These are phyloP conservation scores for Anoplopoma fimbria DNA, from an alignment of 2,113 vertebrate genomes.

Conservation along the genomic window DNA sequence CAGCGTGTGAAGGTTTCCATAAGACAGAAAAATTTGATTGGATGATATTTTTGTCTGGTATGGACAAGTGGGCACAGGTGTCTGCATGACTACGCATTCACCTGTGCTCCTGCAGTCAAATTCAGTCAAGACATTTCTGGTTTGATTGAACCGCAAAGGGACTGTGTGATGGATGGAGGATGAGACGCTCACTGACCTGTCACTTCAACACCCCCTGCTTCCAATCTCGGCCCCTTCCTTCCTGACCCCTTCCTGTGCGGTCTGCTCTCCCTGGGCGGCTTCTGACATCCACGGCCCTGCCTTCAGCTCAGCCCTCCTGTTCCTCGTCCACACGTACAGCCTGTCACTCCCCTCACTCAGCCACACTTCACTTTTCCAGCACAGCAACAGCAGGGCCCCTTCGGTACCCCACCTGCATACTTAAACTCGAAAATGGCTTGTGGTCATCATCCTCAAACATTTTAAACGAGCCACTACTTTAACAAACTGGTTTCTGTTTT, in stretches of 20 bases:
- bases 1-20: background rate
- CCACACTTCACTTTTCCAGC: slow-evolving; percentile 11
- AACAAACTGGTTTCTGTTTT: slow-evolving; percentile 12
- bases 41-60: slow-evolving; percentile 41
- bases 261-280: slow-evolving; percentile 34
- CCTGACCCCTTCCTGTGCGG: slow-evolving; percentile 52
- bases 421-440: background rate
- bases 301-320: slow-evolving; percentile 29
- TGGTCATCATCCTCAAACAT: slow-evolving; percentile 21
- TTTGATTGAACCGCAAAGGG: slow-evolving; percentile 71
- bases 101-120: slow-evolving; percentile 57
- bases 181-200: slow-evolving; percentile 70
- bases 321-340: slow-evolving; percentile 26
- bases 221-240: slow-evolving; percentile 27
- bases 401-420: slow-evolving; percentile 18
- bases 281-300: slow-evolving; percentile 43
- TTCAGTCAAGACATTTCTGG: slow-evolving; percentile 49
- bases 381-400: slow-evolving; percentile 9
- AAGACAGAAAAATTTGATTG: slow-evolving; percentile 16
- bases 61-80: slow-evolving; percentile 42
- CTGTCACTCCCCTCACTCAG: slow-evolving; percentile 40
- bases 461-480: background rate
- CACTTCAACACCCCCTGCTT: slow-evolving; percentile 41
- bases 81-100: slow-evolving; percentile 53
- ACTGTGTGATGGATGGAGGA: slow-evolving; percentile 70